Base-by-base conservation (phyloP, 1,140 invertebrate species). In the Caerostris extrusa region DNA sequence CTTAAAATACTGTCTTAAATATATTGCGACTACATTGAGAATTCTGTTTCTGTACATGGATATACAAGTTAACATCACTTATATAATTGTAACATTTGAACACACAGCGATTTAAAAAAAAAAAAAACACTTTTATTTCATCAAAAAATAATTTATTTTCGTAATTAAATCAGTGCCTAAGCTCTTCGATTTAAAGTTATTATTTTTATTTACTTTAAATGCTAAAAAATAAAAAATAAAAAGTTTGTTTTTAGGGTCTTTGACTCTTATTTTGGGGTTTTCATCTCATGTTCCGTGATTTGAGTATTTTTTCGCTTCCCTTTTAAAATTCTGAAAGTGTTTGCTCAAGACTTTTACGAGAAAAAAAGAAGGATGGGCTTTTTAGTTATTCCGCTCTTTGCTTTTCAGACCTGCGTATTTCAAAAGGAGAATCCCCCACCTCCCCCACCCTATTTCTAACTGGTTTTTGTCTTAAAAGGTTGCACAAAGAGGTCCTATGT, bases 401-500 rank as follows among this genome's bases (percentile, higher is more conserved):
- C 50, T 85, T 85, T 57, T 57, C 7, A 12, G 58, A 60, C 17
- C 58, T 58, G 57, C 19, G 34, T 85, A 56, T 60, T 58, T 58
- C 19, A 50, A 50, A 3, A 53, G 71, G 34, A 50, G 71, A 77
- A 77, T 50, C 5, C 53, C 53, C 12, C 8, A n/a, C 53, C 50
- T 77, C 71, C 19, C n/a, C 5, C 71, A 53, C 12, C 58, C 56
- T 3, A 56, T 89, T 69, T 71, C 14, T 57, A 87, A 83, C 83
- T 94, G 55, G 60, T 77, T 91, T 93, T 14, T 57, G 61, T 93
- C 34, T 60, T 55, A 64, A 91, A 82, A 83, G 77, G 56, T 82
- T 69, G 50, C 71, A 2, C 10, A 85, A 56, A 56, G 53, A 53
- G 64, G 71, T 83, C 12, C 56, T 77, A 19, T 91, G 61, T n/a